A percentile compares a stretch with the other conserved stretches of the same genome.
phyloP scores from a whole-genome alignment of 2,888 invertebrate genomes.

The Tortricodes alternella region DNA sequence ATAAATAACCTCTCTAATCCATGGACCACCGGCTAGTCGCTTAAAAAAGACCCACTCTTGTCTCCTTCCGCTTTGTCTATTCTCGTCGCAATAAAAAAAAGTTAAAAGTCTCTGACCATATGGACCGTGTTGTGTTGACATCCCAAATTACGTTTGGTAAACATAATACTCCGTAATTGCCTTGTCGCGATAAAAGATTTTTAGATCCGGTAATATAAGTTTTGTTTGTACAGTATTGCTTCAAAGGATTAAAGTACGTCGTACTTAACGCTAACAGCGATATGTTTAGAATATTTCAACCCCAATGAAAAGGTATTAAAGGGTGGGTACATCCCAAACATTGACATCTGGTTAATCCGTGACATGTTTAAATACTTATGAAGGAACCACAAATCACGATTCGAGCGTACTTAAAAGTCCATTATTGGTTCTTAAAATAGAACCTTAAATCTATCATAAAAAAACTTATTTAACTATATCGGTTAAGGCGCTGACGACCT shows the following conservation, averaged over 20 bases:
- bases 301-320: not conserved
- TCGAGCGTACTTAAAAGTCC: too few relatives aligned
- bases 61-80: conserved; percentile 67
- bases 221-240: conserved; percentile 1
- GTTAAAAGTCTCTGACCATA: conserved; percentile 60
- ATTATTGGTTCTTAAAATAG: too few relatives aligned
- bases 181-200: conserved; percentile 9
- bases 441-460: too few relatives aligned
- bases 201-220: conserved; percentile 5
- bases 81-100: conserved; percentile 54
- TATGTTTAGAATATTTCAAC: conserved; percentile 11
- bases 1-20: conserved; percentile 39
- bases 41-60: conserved; percentile 65
- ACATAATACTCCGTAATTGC: conserved; percentile 13
- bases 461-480: too few relatives aligned
- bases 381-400: too few relatives aligned
- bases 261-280: not conserved
- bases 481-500: too few relatives aligned
- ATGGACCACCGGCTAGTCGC: conserved; percentile 56
- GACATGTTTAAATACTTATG: not conserved
- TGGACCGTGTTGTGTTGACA: conserved; percentile 53
- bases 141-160: conserved; percentile 25
- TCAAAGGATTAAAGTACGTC: not conserved
- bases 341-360: too few relatives aligned
- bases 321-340: too few relatives aligned